Evolutionary conservation across 2,888 invertebrate genomes (phyloP), one percentile per base, ranked within the genome.

Genomic region (Habroteleia sp.): DNA sequence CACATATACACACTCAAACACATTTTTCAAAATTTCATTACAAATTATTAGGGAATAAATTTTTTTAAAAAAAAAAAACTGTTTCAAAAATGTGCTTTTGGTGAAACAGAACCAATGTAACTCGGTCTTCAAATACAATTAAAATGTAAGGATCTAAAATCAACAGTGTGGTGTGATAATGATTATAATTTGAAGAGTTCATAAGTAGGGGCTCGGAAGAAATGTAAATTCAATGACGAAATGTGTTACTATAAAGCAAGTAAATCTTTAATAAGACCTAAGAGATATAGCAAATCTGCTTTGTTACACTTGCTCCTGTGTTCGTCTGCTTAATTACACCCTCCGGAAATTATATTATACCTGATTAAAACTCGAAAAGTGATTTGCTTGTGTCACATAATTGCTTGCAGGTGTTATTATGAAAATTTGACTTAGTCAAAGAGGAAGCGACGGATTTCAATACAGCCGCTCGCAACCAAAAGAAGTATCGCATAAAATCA

Each of bases 281-380:
- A 48, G 54, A 58, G 68, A 42, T 68, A 20, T 20, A 41, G 44
- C 5, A 25, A 37, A 37, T 20, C 42, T 60, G 69, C 31, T 46
- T 56, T 58, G 58, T 56, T 58, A 39, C 65, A 41, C 58, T 60
- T 33, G 42, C 31, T 33, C n/a, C 27, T 50, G 33, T 58, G 52
- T 44, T 63, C 60, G 58, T 33, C 44, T 54, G 50, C 66, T 77
- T 78, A 79, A 81, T 79, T 81, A 63, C 76, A 48, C 69, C 37
- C 31, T 58, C 66, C 76, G 78, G 69, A 79, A 80, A 80, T 82
- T 77, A 76, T 77, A 80, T 81, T 81, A 81, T 76, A 72, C 74
- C 79, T 80, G 79, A 75, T 81, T 79, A 78, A 81, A 78, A 82
- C 81, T 81, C 78, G 74, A 60, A 69, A 72, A 82, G 73, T 73